Evolutionary conservation across 37 sponge, comb jelly and placozoan genomes (phyloP), one percentile per base, ranked within the genome.

Genomic region (Chondrilla cf. caribensis): DNA sequence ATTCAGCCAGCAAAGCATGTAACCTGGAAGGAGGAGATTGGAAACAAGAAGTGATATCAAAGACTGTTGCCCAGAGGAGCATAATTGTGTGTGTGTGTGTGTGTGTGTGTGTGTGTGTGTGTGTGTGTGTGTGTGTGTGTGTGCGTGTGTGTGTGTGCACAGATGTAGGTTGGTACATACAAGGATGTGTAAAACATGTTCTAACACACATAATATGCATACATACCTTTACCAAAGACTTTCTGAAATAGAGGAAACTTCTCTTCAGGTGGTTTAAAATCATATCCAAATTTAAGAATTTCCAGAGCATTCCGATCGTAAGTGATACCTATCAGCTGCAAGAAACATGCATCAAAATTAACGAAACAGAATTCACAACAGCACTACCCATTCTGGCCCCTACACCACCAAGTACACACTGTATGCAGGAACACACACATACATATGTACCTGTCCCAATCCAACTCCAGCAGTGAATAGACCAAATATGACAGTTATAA

Each of bases 231-330:
- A 6, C 92, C 92, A 79, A 88, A 87, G 32, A 91, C 38, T 11
- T 65, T 83, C 9, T 81, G 79, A 3, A 81, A 6, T 9, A 83
- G 79, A 0, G 37, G 32, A 58, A 87, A 19, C 36, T 36, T 82
- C 3, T 81, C 70, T 35, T 78, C 79, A 11, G 88, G 92, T 15
- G 83, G 66, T 42, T 58, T 36, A 54, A 38, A 75, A 29, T 85
- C 88, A 18, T 44, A 55, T 0, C 93, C 93, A 43, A 85, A 88
- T 29, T 87, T 42, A 0, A 68, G 51, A 0, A 92, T 39, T 41
- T 92, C 93, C 22, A 92, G 70, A 15, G 89, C 86, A 80, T 58
- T 88, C 2, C 93, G 80, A 76, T 88, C 89, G 79, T 82, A 86
- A 67, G 85, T 2, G 0, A 85, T 58, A 37, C 88, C 70, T 17